phyloP scores from a whole-genome alignment of 2,888 invertebrate species.

The Cistogaster globosa region DNA sequence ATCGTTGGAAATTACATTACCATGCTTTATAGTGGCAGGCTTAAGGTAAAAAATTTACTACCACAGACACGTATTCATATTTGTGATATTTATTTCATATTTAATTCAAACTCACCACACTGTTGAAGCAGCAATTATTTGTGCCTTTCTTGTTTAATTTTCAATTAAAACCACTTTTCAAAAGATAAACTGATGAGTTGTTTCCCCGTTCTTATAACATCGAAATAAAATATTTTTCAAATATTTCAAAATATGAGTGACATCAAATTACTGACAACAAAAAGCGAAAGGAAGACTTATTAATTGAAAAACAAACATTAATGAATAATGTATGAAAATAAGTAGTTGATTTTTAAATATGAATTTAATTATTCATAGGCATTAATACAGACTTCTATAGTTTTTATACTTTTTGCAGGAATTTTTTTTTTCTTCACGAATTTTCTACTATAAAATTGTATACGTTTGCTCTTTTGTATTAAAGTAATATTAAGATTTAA shows the following conservation, averaged over 20 bases:
- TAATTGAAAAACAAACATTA: background rate
- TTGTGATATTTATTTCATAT: no score
- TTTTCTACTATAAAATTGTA: constrained; percentile 54
- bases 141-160: background rate
- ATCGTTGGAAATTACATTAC: no score
- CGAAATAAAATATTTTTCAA: constrained; percentile 26
- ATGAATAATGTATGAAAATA: no score
- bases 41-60: no score
- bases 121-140: background rate
- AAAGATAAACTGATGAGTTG: background rate
- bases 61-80: no score
- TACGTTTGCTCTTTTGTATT: constrained; percentile 1
- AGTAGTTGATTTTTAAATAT: background rate
- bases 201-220: constrained; percentile 8
- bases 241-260: constrained; percentile 43
- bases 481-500: constrained; percentile 10
- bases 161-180: background rate
- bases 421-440: constrained; percentile 18
- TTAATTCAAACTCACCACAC: no score
- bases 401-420: constrained; percentile 17
- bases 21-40: no score
- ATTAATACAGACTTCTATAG: background rate
- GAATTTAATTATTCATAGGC: constrained; percentile 40
- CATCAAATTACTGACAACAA: constrained; percentile 2
- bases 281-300: constrained; percentile 27